A percentile compares a stretch with the other conserved stretches of the same genome.
phyloP scores from a whole-genome alignment of 2,797 vertebrate genomes.

The Rhabdophis nuchalis region DNA sequence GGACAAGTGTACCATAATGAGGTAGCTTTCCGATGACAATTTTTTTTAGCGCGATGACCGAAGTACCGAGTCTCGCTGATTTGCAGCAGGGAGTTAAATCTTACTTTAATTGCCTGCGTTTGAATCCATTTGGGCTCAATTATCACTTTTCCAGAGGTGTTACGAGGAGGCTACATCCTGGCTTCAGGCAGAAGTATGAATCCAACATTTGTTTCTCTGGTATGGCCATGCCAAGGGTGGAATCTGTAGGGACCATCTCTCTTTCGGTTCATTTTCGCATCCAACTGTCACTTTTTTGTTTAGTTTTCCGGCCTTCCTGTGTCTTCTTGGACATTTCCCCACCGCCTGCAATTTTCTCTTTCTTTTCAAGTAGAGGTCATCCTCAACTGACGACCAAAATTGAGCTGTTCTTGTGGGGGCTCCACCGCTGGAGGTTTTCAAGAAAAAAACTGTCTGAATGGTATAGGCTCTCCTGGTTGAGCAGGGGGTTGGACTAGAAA shows the following conservation, averaged over 20 bases:
- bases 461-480: no score
- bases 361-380: not conserved
- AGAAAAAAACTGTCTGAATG: no score
- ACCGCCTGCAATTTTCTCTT: not conserved
- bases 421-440: no score
- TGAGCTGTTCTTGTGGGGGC: no score
- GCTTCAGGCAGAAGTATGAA: constrained; percentile 15
- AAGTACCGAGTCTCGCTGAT: constrained; percentile 44
- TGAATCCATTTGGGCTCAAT: constrained; percentile 70
- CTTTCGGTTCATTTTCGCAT: fast-evolving
- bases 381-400: no score
- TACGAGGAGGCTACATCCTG: constrained; percentile 59
- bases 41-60: constrained; percentile 61
- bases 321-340: not conserved
- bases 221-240: not conserved
- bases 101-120: constrained; percentile 72
- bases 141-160: constrained; percentile 64
- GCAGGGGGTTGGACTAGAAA: no score
- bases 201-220: not conserved
- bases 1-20: not conserved
- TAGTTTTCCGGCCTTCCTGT: not conserved
- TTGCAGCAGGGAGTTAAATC: constrained; percentile 64
- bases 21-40: constrained; percentile 40
- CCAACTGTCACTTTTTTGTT: not conserved
- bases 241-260: not conserved